Conservation (phyloP, 2,888 invertebrate species). For the Meandrusa payeni region DNA sequence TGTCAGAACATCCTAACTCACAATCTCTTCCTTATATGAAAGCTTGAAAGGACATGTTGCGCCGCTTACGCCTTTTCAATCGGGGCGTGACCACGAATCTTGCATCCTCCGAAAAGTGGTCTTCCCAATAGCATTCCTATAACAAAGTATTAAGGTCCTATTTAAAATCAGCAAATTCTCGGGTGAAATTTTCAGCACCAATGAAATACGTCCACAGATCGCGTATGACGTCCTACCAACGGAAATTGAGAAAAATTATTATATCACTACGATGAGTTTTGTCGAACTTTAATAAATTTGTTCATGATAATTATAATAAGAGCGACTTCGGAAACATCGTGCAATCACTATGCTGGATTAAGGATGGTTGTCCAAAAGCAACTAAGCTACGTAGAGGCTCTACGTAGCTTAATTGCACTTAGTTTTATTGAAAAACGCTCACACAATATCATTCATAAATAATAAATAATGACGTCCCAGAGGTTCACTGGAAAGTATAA, state of each 20-base stretch:
- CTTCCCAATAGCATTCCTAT: conserved; percentile 2
- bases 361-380: too few species aligned
- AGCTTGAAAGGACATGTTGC: background rate
- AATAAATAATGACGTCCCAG: too few species aligned
- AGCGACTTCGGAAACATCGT: too few species aligned
- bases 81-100: background rate
- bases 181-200: background rate
- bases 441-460: too few species aligned
- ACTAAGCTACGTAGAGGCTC: too few species aligned
- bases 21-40: background rate
- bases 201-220: conserved; percentile 1
- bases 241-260: conserved; percentile 1
- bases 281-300: background rate
- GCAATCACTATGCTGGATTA: too few species aligned
- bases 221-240: conserved; percentile 7
- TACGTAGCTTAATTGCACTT: too few species aligned
- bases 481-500: too few species aligned
- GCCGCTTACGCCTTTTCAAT: background rate
- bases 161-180: background rate
- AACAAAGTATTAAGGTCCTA: background rate
- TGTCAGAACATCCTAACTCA: conserved; percentile 21
- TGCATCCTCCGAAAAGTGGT: background rate
- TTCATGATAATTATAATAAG: conserved; percentile 3
- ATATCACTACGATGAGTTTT: background rate
- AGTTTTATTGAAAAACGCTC: too few species aligned